Evolutionary conservation across 2,888 invertebrate genomes (phyloP).

Genomic region (Drosophila greeni): DNA sequence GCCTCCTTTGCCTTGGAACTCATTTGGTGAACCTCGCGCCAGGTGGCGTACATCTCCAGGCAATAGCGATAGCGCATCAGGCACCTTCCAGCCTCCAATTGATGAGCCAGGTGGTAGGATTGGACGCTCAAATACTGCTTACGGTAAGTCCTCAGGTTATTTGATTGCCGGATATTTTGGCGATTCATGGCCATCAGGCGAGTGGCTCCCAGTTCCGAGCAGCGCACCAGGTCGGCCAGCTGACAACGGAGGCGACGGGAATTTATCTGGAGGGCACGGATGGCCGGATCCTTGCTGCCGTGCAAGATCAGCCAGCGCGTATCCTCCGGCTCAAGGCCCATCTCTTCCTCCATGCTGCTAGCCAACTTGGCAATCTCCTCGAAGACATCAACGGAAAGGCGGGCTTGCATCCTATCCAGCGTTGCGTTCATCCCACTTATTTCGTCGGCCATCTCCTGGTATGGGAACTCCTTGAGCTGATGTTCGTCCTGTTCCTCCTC

Average conservation of each 20-base stretch:
- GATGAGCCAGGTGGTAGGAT: neutral
- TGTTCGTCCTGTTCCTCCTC: neutral
- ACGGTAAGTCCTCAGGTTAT: neutral
- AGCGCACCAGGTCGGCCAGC: constrained; percentile 4
- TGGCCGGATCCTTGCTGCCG: constrained; percentile 1
- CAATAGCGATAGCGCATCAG: constrained; percentile 4
- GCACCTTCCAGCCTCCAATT: constrained; percentile 5
- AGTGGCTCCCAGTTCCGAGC: constrained; percentile 1
- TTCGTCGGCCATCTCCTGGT: constrained; percentile 2
- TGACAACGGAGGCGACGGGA: constrained; percentile 2
- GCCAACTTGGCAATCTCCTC: neutral
- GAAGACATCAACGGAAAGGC: neutral
- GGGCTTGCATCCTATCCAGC: neutral
- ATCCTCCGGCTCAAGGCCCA: constrained; percentile 3
- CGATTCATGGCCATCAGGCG: neutral
- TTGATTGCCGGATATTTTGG: neutral
- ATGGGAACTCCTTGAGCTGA: neutral
- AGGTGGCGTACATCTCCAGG: neutral
- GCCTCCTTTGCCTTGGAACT: neutral
- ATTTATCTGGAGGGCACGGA: constrained; percentile 1
- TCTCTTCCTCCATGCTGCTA: neutral
- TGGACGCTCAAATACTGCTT: constrained; percentile 3
- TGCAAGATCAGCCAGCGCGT: constrained; percentile 4
- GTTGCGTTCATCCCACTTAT: constrained; percentile 1
- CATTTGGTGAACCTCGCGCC: constrained; percentile 5